These are phyloP conservation scores for Hypotaenidia philippensis DNA, from an alignment of 2,797 vertebrate genomes.

Conservation along the genomic window DNA sequence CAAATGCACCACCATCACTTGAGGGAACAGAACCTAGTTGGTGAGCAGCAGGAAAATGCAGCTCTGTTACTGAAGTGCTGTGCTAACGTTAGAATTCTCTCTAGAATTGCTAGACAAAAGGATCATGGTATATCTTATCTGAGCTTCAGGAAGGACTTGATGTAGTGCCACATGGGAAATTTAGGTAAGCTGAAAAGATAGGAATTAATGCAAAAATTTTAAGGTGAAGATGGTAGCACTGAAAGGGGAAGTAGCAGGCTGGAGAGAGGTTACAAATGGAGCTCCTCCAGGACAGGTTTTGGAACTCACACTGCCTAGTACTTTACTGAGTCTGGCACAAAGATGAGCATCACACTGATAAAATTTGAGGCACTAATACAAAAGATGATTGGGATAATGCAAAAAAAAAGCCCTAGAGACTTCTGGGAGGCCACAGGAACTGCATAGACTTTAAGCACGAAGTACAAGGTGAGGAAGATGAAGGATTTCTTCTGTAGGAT, in stretches of 20 bases:
- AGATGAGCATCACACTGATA: neutral
- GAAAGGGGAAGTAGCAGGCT: neutral
- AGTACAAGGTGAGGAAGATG: neutral
- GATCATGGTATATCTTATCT: constrained; percentile 39
- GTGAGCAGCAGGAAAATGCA: neutral
- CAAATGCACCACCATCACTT: neutral
- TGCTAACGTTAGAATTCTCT: neutral
- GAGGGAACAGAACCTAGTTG: neutral
- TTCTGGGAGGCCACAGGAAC: neutral
- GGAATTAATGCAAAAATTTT: constrained; percentile 17
- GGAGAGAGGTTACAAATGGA: neutral
- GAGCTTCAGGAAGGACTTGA: constrained; percentile 11
- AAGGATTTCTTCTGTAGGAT: neutral
- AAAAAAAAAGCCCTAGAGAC: neutral
- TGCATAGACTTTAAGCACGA: neutral
- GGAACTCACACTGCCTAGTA: neutral
- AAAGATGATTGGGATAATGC: neutral
- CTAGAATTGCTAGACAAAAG: constrained; percentile 25
- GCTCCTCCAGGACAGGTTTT: constrained; percentile 10
- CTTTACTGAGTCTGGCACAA: neutral
- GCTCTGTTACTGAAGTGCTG: neutral
- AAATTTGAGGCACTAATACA: constrained; percentile 9
- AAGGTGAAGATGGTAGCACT: neutral
- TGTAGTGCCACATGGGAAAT: constrained; percentile 45
- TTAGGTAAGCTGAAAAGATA: constrained; percentile 31